These are phyloP conservation scores for Festucalex cinctus DNA, from an alignment of 2,113 vertebrate species.

Conservation along the genomic window DNA sequence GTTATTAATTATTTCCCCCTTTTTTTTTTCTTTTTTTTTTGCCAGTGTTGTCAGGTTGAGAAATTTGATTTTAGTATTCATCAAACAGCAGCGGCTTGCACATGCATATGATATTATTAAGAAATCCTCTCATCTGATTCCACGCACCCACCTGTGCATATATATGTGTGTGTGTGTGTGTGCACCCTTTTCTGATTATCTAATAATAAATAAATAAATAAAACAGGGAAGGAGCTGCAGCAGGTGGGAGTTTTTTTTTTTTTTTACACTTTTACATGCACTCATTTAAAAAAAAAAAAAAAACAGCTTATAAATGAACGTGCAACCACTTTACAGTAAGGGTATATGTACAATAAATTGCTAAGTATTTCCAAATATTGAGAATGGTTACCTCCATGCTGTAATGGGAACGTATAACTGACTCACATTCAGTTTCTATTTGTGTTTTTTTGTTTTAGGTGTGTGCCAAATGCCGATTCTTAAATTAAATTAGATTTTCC, in stretches of 20 bases:
- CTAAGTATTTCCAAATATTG: not conserved
- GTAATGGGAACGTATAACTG: not conserved
- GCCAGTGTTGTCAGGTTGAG: slow-evolving; percentile 39
- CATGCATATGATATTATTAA: slow-evolving; percentile 13
- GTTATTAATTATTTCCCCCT: slow-evolving; percentile 34
- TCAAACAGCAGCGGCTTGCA: not conserved
- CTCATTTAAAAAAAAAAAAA: not conserved
- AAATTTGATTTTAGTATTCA: slow-evolving; percentile 34
- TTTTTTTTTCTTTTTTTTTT: no score
- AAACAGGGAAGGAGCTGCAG: slow-evolving; percentile 6
- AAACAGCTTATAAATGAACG: not conserved
- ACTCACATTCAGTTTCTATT: not conserved
- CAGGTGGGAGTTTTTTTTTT: not conserved
- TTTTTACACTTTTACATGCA: not conserved
- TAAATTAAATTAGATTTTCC: no score
- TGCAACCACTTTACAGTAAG: not conserved
- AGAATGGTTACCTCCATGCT: not conserved
- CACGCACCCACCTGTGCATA: slow-evolving; percentile 6
- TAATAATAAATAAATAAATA: no score
- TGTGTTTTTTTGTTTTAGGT: not conserved
- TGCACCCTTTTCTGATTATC: slow-evolving; percentile 18
- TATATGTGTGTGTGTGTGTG: slow-evolving; percentile 4
- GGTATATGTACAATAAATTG: not conserved
- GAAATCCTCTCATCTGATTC: slow-evolving; percentile 16
- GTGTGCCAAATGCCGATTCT: not conserved